phyloP scores from a whole-genome alignment of 2,113 vertebrate species.

The Dryoscopus gambensis region DNA sequence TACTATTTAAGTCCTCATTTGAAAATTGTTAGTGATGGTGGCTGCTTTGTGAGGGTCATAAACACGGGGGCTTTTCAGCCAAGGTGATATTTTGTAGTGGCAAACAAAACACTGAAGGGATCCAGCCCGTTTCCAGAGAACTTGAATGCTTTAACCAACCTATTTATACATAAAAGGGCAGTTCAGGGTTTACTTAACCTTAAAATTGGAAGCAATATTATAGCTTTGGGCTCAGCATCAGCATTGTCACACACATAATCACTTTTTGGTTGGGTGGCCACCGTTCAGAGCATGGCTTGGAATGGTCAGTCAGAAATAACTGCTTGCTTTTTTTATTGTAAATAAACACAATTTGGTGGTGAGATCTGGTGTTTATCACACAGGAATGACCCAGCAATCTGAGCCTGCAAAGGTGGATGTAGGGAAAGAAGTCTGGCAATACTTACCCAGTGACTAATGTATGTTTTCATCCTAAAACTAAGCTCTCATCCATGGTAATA shows the following conservation, averaged over 20 bases:
- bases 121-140: background rate
- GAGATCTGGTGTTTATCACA: background rate
- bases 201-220: background rate
- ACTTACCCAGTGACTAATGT: background rate
- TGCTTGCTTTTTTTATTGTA: background rate
- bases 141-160: background rate
- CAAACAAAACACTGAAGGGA: background rate
- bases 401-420: background rate
- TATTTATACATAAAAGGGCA: background rate
- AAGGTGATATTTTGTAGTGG: background rate
- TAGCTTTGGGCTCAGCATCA: background rate
- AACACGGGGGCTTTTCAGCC: background rate
- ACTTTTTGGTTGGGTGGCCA: conserved; percentile 5
- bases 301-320: background rate
- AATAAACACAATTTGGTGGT: background rate
- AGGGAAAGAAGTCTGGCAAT: background rate
- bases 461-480: background rate
- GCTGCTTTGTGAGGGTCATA: background rate
- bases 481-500: background rate
- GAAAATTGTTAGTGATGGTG: background rate
- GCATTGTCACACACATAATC: background rate
- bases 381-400: background rate
- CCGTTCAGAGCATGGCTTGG: background rate
- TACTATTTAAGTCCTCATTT: background rate
- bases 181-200: conserved; percentile 2